Conservation (phyloP, 2,888 invertebrate genomes). For the Caenorhabditis macrosperma region DNA sequence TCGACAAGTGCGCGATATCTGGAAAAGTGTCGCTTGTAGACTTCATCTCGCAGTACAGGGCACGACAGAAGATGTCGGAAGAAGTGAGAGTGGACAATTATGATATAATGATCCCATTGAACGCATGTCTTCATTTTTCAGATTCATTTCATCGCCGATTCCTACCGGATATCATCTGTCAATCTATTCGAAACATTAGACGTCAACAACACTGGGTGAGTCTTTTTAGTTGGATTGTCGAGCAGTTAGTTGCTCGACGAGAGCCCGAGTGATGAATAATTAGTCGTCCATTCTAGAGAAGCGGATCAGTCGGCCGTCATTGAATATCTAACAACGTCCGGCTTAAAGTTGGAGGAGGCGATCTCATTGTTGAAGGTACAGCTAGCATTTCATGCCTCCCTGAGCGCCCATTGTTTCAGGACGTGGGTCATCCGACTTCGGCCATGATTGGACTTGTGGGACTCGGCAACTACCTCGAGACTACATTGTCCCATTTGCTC, state of each 20-base stretch:
- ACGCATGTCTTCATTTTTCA: slow-evolving; percentile 36
- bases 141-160: slow-evolving; percentile 72
- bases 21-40: slow-evolving; percentile 65
- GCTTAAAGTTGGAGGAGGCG: slow-evolving; percentile 69
- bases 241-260: too few species aligned
- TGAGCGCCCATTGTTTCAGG: slow-evolving; percentile 45
- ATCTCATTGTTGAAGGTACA: slow-evolving; percentile 65
- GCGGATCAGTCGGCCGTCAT: slow-evolving; percentile 69
- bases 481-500: slow-evolving; percentile 60
- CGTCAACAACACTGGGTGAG: slow-evolving; percentile 65
- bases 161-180: slow-evolving; percentile 65
- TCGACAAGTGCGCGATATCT: slow-evolving; percentile 61
- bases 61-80: slow-evolving; percentile 67
- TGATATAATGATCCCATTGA: not conserved
- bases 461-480: slow-evolving; percentile 68
- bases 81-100: slow-evolving; percentile 52
- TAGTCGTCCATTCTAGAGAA: slow-evolving; percentile 56
- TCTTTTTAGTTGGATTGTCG: too few species aligned
- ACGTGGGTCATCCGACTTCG: slow-evolving; percentile 61
- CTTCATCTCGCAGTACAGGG: slow-evolving; percentile 62
- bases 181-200: slow-evolving; percentile 71
- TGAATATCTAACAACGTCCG: slow-evolving; percentile 70
- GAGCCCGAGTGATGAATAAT: slow-evolving; percentile 34
- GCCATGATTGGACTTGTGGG: slow-evolving; percentile 64
- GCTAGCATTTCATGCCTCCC: slow-evolving; percentile 23